Percentiles rank a stretch among this genome's conserved stretches.
Evolutionary conservation across 2,888 invertebrate species (phyloP).

Genomic region (Pilophorus perplexus): DNA sequence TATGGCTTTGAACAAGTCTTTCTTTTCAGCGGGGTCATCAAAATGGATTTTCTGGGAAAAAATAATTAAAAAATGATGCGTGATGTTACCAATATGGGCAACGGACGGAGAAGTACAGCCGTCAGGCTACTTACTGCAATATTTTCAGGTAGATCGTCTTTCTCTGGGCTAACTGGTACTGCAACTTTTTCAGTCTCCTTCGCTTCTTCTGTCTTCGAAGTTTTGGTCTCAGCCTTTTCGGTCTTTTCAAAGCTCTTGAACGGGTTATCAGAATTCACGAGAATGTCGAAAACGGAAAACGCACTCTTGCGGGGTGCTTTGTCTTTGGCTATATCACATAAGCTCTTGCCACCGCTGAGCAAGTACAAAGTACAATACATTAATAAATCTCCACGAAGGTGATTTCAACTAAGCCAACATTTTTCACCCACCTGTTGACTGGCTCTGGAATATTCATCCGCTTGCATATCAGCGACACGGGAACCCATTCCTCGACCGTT

Average conservation of each 20-base stretch:
- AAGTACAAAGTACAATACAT: no score
- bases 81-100: no score
- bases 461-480: slow-evolving; percentile 78
- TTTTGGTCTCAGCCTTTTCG: not conserved
- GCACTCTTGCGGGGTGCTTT: slow-evolving; percentile 60
- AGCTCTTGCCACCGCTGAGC: slow-evolving; percentile 49
- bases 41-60: slow-evolving; percentile 26
- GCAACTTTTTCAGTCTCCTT: no score
- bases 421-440: slow-evolving; percentile 4
- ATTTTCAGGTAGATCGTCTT: not conserved
- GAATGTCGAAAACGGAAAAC: slow-evolving; percentile 74
- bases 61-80: no score
- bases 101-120: not conserved
- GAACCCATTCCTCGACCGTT: slow-evolving; percentile 71
- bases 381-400: no score
- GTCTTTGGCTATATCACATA: slow-evolving; percentile 49
- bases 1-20: slow-evolving; percentile 84
- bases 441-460: slow-evolving; percentile 80
- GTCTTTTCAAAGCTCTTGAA: slow-evolving; percentile 4
- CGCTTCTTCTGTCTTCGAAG: not conserved
- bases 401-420: no score
- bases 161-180: not conserved
- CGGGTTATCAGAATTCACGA: slow-evolving; percentile 52
- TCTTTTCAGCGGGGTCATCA: slow-evolving; percentile 58
- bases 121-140: not conserved